Evolutionary conservation across 2,797 vertebrate genomes (phyloP).

Genomic region (Rousettus madagascariensis): DNA sequence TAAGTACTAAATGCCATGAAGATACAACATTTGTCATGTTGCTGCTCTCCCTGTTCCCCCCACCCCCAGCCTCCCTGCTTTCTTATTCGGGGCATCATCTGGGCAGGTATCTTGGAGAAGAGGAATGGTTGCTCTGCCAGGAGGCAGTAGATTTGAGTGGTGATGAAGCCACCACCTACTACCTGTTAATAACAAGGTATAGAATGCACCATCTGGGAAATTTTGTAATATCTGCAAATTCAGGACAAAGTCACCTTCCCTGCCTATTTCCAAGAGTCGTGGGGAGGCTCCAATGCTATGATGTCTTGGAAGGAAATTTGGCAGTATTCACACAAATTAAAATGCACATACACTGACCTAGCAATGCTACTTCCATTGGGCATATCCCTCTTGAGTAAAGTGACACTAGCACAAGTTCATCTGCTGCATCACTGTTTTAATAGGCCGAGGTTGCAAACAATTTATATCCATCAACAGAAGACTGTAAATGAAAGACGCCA

Average conservation of each 20-base stretch:
- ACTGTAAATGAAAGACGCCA: accelerated
- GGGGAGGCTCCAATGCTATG: accelerated
- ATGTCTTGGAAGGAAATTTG: neutral
- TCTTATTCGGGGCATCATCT: neutral
- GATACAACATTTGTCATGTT: accelerated
- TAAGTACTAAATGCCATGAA: neutral
- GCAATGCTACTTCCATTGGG: accelerated
- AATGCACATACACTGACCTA: accelerated
- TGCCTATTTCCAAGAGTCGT: accelerated
- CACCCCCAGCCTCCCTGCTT: accelerated
- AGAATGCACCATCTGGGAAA: accelerated
- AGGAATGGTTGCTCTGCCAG: accelerated
- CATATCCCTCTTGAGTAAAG: accelerated
- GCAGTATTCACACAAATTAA: neutral
- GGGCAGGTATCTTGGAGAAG: neutral
- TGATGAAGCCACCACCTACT: accelerated
- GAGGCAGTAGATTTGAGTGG: neutral
- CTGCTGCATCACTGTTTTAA: too few species aligned
- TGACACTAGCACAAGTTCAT: accelerated
- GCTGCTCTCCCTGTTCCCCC: too few species aligned
- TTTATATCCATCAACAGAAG: neutral
- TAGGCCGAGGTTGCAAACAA: accelerated
- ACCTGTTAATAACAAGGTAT: accelerated
- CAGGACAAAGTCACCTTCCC: neutral
- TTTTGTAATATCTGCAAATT: too few species aligned